Conservation (phyloP, 1,140 invertebrate genomes). For the Augochlora pura region DNA sequence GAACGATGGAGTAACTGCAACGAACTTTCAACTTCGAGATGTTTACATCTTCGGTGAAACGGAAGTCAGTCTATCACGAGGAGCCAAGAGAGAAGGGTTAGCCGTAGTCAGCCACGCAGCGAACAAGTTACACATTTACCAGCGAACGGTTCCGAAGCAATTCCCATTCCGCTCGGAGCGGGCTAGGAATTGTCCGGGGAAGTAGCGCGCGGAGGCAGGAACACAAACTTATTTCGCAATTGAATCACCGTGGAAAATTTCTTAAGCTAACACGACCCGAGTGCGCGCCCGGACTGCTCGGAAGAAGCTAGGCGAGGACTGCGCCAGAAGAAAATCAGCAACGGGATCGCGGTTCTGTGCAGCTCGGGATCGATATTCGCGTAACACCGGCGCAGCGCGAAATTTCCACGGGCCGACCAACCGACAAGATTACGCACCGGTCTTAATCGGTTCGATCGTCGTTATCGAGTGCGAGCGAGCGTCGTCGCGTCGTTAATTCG, state of each 20-base stretch:
- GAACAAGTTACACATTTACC: no score
- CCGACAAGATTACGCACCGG: slow-evolving; percentile 14
- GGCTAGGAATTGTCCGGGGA: background rate
- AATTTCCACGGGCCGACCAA: slow-evolving; percentile 17
- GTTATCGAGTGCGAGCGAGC: slow-evolving; percentile 46
- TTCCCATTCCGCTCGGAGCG: no score
- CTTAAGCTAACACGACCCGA: background rate
- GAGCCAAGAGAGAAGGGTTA: no score
- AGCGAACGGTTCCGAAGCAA: no score
- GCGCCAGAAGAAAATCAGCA: slow-evolving; percentile 23
- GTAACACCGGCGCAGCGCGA: slow-evolving; percentile 34
- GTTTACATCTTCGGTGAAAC: no score
- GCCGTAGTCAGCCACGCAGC: no score
- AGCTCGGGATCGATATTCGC: slow-evolving; percentile 34
- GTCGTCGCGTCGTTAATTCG: no score
- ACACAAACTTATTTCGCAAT: background rate
- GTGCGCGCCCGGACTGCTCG: background rate
- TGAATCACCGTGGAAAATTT: background rate
- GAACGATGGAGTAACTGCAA: no score
- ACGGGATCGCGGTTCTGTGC: slow-evolving; percentile 5
- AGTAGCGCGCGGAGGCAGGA: background rate
- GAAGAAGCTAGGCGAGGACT: background rate
- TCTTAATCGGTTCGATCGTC: slow-evolving; percentile 57
- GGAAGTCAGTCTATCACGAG: no score
- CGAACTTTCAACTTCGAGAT: no score